Evolutionary conservation across 2,888 invertebrate genomes (phyloP).

Genomic region (Pilophorus perplexus): DNA sequence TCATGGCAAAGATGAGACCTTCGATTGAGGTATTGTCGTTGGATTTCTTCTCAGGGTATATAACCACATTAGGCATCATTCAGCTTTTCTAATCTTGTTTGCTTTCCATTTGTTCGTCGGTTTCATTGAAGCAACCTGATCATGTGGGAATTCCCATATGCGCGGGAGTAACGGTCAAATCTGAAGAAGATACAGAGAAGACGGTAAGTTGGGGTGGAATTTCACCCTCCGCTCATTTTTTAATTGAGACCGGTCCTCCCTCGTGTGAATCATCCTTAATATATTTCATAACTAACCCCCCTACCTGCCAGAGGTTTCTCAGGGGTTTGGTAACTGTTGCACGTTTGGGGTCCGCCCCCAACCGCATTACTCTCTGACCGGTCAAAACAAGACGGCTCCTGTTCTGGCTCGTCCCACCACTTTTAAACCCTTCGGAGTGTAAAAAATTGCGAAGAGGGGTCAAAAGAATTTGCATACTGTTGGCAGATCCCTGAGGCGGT

Average conservation of each 20-base stretch:
- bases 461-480: too few species aligned
- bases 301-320: not conserved
- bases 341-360: too few species aligned
- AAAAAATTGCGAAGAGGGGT: too few species aligned
- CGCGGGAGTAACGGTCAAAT: conserved; percentile 26
- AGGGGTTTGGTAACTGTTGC: not conserved
- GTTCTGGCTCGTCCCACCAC: too few species aligned
- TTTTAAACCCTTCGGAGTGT: too few species aligned
- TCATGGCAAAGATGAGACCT: too few species aligned
- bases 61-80: too few species aligned
- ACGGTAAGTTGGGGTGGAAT: not conserved
- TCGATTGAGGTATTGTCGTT: too few species aligned
- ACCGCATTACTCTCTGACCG: too few species aligned
- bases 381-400: too few species aligned
- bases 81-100: conserved; percentile 10
- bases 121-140: not conserved
- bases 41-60: too few species aligned
- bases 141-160: conserved; percentile 5
- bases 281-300: conserved; percentile 18
- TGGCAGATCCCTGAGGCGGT: too few species aligned
- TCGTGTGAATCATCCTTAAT: conserved; percentile 25
- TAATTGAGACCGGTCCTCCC: conserved; percentile 28
- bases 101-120: conserved; percentile 6
- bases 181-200: conserved; percentile 18
- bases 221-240: conserved; percentile 15